Evolutionary conservation across 23 tunicate species (phyloP).

Genomic region (Halocynthia roretzi): DNA sequence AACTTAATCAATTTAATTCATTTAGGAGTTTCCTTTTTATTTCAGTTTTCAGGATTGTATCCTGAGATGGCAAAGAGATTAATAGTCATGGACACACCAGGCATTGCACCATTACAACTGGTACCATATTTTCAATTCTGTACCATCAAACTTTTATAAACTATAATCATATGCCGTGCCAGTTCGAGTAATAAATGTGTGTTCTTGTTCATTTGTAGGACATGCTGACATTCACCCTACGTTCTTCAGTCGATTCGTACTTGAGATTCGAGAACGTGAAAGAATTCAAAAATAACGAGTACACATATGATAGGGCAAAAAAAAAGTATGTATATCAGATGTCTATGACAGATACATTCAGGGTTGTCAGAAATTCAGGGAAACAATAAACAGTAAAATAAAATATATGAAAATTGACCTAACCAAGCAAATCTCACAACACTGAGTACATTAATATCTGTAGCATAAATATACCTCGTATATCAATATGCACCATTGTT

Average conservation of each 20-base stretch:
- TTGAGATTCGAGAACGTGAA: constrained; percentile 12
- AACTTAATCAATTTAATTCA: neutral
- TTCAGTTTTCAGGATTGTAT: constrained; percentile 15
- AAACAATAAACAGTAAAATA: too few relatives aligned
- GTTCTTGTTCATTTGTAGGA: constrained; percentile 6
- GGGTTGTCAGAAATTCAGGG: neutral
- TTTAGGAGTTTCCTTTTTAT: neutral
- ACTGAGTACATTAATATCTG: too few relatives aligned
- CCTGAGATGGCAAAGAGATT: constrained; percentile 15
- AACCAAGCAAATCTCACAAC: too few relatives aligned
- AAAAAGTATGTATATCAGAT: constrained; percentile 3
- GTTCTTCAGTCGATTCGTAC: constrained; percentile 14
- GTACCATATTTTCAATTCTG: too few relatives aligned
- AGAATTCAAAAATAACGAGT: neutral
- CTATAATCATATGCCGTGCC: too few relatives aligned
- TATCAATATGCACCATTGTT: too few relatives aligned
- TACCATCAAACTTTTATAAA: too few relatives aligned
- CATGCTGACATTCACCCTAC: neutral
- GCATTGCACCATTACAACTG: neutral
- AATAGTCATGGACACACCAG: constrained; percentile 9
- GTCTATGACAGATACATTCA: too few relatives aligned
- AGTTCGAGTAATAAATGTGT: neutral
- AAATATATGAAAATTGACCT: too few relatives aligned
- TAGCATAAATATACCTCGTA: too few relatives aligned
- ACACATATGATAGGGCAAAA: constrained; percentile 19